phyloP scores from a whole-genome alignment of 2,888 invertebrate genomes.

The Drosophila paramelanica region DNA sequence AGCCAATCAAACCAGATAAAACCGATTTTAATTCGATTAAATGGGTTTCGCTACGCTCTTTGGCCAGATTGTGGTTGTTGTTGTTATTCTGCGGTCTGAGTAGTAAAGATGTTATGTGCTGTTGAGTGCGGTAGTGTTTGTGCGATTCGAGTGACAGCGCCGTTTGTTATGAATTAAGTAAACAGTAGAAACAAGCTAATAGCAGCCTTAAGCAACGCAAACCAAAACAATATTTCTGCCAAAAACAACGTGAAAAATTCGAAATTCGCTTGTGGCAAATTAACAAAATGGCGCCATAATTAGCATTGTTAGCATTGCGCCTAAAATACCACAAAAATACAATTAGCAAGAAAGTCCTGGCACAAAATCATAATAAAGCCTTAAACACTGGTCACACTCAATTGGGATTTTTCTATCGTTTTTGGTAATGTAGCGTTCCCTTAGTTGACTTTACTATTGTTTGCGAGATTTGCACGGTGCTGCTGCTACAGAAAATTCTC shows the following conservation, averaged over 20 bases:
- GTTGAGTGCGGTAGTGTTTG: conserved; percentile 30
- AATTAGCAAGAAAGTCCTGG: conserved; percentile 26
- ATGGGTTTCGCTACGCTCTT: conserved; percentile 72
- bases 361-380: not conserved
- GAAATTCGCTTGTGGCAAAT: conserved; percentile 6
- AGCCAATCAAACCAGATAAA: conserved; percentile 82
- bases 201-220: conserved; percentile 39
- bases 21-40: conserved; percentile 83
- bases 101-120: conserved; percentile 61
- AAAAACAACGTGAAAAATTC: conserved; percentile 9
- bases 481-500: conserved; percentile 11
- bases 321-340: conserved; percentile 32
- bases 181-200: conserved; percentile 68
- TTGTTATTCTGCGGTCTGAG: conserved; percentile 32
- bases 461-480: conserved; percentile 16
- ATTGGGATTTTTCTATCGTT: not conserved
- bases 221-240: conserved; percentile 1
- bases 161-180: conserved; percentile 55
- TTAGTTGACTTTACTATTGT: conserved; percentile 14
- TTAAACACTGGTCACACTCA: conserved; percentile 29
- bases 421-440: conserved; percentile 17
- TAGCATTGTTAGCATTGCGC: conserved; percentile 21
- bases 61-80: conserved; percentile 43
- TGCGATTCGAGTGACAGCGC: conserved; percentile 23
- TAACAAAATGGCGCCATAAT: conserved; percentile 43